Base-by-base conservation (phyloP, 2,113 vertebrate species). In the Pyxicephalus adspersus region DNA sequence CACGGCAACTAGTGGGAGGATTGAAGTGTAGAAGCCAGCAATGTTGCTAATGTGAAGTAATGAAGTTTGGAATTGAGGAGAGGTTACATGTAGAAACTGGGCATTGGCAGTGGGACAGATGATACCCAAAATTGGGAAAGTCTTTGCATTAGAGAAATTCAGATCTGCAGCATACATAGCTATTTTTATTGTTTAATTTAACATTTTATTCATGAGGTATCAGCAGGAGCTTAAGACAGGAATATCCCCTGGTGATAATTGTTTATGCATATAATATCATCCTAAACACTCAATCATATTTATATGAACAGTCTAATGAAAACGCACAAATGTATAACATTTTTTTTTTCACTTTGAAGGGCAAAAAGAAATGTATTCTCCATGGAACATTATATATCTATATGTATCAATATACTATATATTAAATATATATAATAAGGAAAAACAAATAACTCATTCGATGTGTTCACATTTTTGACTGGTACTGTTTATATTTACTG, bases 251-350 rank as follows among this genome's bases (percentile, higher is more conserved):
- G 55, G 68, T 64, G 78, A 73, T 81, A 81, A 73, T 81, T 73
- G 67, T 72, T 54, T 63, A 38, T 73, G 68, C 78, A 81, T 81
- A 81, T 34, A 81, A 73, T 81, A 81, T 15, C 68, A 81, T 81
- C 18, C 38, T 73, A 81, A 80, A 73, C 55, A 73, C 28, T n/a
- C 58, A 34, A 52, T 64, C 26, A 25, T 28, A 13, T 66, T 72
- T 72, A 8, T 0, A 51, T 54, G 65, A 22, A 26, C 18, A 3
- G 16, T 38, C 19, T 75, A 52, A 64, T 64, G 23, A 26, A 76
- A 77, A 64, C 50, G 54, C 77, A 80, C 19, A 50, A 60, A 71
- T 18, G 13, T 57, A 61, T 70, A 25, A 28, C 55, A 58, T 28
- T 58, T 80, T 64, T 71, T 70, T 80, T 19, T 50, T 22, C 20